These are phyloP conservation scores for Cavia aperea DNA, from an alignment of 2,113 vertebrate species.

Conservation along the genomic window DNA sequence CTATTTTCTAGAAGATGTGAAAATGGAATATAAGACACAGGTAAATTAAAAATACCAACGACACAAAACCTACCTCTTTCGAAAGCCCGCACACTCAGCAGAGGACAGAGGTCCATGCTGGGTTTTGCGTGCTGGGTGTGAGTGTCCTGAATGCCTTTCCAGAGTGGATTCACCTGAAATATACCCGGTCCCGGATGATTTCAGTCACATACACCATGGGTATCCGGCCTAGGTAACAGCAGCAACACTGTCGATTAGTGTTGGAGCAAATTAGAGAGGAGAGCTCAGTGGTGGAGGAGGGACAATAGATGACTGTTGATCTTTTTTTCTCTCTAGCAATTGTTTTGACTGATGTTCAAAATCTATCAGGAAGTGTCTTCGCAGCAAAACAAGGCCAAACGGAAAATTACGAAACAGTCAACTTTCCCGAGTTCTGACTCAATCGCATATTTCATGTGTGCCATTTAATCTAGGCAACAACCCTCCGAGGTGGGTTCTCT, in stretches of 20 bases:
- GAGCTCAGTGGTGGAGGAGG: not conserved
- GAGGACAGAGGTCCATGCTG: not conserved
- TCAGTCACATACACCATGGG: not conserved
- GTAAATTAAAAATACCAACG: conserved; percentile 4
- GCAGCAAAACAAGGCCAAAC: conserved; percentile 10
- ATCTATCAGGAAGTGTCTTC: not conserved
- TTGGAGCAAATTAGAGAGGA: not conserved
- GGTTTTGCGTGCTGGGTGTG: not conserved
- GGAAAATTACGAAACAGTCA: not conserved
- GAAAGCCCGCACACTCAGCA: not conserved
- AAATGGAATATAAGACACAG: not conserved
- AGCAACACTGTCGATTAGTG: not conserved
- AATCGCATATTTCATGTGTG: not conserved
- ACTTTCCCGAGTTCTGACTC: not conserved
- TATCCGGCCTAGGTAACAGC: not conserved
- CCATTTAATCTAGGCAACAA: not conserved
- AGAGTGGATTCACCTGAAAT: not conserved
- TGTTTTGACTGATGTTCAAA: conserved; percentile 23
- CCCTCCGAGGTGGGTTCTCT: not conserved
- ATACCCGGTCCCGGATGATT: not conserved
- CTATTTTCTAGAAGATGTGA: not conserved
- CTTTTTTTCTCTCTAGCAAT: conserved; percentile 39
- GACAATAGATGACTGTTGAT: not conserved
- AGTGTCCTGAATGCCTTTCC: not conserved
- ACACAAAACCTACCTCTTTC: not conserved